Evolutionary conservation across 2,797 vertebrate species (phyloP).

Genomic region (Lagodon rhomboides): DNA sequence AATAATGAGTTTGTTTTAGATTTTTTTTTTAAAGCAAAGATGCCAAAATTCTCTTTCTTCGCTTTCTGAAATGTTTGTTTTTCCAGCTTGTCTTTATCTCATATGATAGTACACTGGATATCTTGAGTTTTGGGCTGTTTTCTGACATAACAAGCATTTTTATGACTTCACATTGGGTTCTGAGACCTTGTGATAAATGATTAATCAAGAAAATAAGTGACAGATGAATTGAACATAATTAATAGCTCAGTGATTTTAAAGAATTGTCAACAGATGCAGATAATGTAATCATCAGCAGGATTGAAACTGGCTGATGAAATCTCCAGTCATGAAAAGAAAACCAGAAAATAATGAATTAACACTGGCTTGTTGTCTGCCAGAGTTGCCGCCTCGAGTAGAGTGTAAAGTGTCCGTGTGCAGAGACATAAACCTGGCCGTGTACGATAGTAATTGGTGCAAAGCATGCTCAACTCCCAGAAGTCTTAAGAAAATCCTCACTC

Average conservation of each 20-base stretch:
- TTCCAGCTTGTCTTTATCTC: not conserved
- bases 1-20: not conserved
- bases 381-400: not conserved
- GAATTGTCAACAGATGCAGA: not conserved
- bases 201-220: not conserved
- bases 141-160: not conserved
- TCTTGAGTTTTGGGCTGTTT: not conserved
- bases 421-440: conserved; percentile 5
- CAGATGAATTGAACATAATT: not conserved
- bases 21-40: not conserved
- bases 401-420: not conserved
- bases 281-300: not conserved
- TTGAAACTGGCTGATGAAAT: not conserved
- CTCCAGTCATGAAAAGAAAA: not conserved
- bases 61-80: not conserved
- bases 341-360: not conserved
- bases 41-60: not conserved
- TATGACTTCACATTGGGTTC: not conserved
- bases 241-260: not conserved
- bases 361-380: not conserved
- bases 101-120: not conserved
- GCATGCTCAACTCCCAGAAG: not conserved
- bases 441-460: not conserved
- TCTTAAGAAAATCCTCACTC: not conserved
- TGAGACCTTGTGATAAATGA: not conserved